A percentile compares a stretch with the other conserved stretches of the same genome.
Evolutionary conservation across 35 echinoderm and acorn worm species (phyloP).

Genomic region (Antedon bifida): DNA sequence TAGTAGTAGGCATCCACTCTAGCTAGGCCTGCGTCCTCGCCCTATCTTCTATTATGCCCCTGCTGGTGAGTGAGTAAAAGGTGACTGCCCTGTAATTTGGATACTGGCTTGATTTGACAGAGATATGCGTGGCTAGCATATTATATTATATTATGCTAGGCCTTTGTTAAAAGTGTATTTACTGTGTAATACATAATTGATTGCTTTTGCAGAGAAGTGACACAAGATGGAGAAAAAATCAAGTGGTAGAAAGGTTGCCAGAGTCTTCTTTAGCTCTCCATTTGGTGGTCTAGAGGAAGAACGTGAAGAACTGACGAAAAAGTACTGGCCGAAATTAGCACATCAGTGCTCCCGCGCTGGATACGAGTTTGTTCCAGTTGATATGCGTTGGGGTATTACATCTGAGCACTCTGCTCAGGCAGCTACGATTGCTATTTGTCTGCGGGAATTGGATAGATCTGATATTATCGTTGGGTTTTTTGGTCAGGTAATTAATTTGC

Average conservation of each 20-base stretch:
- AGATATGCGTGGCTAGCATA: too few species aligned
- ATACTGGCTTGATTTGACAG: too few species aligned
- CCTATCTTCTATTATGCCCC: too few species aligned
- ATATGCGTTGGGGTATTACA: conserved; percentile 72
- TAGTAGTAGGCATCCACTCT: too few species aligned
- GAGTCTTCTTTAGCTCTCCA: conserved; percentile 70
- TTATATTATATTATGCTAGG: too few species aligned
- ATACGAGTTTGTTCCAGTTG: conserved; percentile 60
- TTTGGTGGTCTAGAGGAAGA: conserved; percentile 67
- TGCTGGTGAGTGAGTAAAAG: too few species aligned
- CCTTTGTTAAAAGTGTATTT: too few species aligned
- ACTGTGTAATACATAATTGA: too few species aligned
- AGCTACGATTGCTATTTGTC: conserved; percentile 49
- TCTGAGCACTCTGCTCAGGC: conserved; percentile 39
- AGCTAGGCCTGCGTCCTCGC: too few species aligned
- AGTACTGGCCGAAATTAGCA: conserved; percentile 55
- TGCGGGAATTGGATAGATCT: conserved; percentile 41
- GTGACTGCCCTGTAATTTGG: too few species aligned
- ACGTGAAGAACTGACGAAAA: conserved; percentile 56
- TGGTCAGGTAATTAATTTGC: conserved; percentile 40
- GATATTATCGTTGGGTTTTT: conserved; percentile 76
- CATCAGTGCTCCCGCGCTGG: conserved; percentile 39
- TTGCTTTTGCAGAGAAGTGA: too few species aligned
- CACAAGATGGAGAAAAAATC: background rate
- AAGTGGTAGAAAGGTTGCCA: conserved; percentile 8